Evolutionary conservation across 2,888 invertebrate species (phyloP), one percentile per base, ranked within the genome.

Genomic region (Dromius quadrimaculatus): DNA sequence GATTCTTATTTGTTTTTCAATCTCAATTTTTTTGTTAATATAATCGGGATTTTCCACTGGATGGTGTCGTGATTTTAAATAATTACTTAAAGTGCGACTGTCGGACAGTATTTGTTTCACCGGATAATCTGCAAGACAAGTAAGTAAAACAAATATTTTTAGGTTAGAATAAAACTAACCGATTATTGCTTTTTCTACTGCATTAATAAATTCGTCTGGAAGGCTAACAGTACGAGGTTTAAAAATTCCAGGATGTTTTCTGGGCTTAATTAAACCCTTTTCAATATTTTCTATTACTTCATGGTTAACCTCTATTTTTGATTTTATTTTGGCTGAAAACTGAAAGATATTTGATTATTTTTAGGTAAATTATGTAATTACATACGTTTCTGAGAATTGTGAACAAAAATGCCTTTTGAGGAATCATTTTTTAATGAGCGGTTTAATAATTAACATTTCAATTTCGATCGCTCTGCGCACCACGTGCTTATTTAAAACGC

Each of bases 231-330:
- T 78, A 75, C 83, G 87, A 0, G 85, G 80, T 73, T 85, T 84
- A 1, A 87, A 81, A 50, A 88, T 85, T 20, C 94, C 94, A 0
- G 92, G 92, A 83, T 94, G 94, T 71, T 87, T 85, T 62, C 88
- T 85, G 0, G 91, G 89, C 79, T 91, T 92, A 13, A 85, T 77
- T 72, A 81, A 83, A 70, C 86, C 81, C 32, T 85, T 85, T 50
- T 86, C 83, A 45, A 90, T 83, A 74, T 81, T 81, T 23, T 85
- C 82, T 64, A 83, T 80, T 2, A 89, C 77, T 50, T 76, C 80
- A 20, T 85, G 81, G 74, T 87, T 85, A n/a, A 89, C 81, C 74
- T 85, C 83, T 0, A 87, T 83, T 78, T 74, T 74, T n/a, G 76
- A 73, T 64, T 78, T 79, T 9, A 74, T 38, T 50, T 77, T 79